Evolutionary conservation across 2,797 vertebrate genomes (phyloP), one percentile per base, ranked within the genome.

Genomic region (Hemitrygon akajei): DNA sequence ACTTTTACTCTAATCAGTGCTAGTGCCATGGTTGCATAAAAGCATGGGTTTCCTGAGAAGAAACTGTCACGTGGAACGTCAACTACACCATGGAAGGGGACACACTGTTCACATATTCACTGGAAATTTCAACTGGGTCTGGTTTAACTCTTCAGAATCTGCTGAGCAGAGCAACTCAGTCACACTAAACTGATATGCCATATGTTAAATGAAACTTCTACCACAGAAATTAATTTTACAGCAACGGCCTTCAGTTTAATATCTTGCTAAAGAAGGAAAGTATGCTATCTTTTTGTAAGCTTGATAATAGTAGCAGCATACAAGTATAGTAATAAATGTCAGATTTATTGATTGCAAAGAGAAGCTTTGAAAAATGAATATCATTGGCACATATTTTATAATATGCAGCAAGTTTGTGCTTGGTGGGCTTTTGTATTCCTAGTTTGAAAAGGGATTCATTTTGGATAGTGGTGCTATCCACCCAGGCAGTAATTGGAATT

Each of bases 1-100:
- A 97, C 97, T 96, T 97, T 96, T 97, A 96, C 96, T 94, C 97
- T 97, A 96, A 97, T 97, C 97, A 97, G 96, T 97, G 96, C 96
- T 94, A 94, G 96, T 69, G 93, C 96, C 95, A 95, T 94, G 94
- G 94, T 95, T 95, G 96, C 96, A 96, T 96, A 95, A 97, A 96
- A 96, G 96, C 96, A 95, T 95, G 96, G 96, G 95, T 96, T 96
- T 96, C 95, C 96, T 94, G 94, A 96, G 95, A 95, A 96, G 95
- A 95, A 95, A 94, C 95, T 95, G 95, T 95, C 95, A 95, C 95
- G 95, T 93, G 94, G 95, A 95, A 96, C 96, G 95, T 95, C 94
- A 94, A 94, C 94, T 94, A 94, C 95, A 95, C 94, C 95, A 95
- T 94, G 34, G 95, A 95, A 95, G 75, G 95, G 96, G 96, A 95